Percentiles rank a stretch among this genome's conserved stretches.
Conservation (phyloP, 2,888 invertebrate species). For the Temnothorax unifasciatus region DNA sequence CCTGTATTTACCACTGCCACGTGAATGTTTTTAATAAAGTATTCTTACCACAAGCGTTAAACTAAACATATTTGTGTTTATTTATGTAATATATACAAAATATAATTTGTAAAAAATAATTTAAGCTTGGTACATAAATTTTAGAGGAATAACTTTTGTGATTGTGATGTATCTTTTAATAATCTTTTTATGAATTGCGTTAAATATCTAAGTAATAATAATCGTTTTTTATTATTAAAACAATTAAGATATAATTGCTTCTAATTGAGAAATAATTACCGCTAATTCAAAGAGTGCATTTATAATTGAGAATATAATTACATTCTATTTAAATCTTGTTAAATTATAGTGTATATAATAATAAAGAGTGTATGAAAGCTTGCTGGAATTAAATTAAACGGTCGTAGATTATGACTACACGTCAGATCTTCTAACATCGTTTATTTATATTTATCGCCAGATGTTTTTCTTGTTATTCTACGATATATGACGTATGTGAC, state of each 20-base stretch:
- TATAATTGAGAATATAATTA: not conserved
- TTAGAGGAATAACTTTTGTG: not conserved
- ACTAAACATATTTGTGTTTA: not conserved
- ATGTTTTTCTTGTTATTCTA: not conserved
- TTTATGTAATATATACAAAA: not conserved
- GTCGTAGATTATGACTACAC: no score
- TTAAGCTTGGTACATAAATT: conserved; percentile 15
- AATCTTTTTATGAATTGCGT: not conserved
- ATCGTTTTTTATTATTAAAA: conserved; percentile 1
- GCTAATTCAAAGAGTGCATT: not conserved
- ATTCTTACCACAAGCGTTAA: not conserved
- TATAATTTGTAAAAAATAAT: conserved; percentile 21
- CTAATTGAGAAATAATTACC: conserved; percentile 1
- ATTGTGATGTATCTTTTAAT: not conserved
- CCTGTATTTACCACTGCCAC: not conserved
- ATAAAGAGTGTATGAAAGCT: not conserved
- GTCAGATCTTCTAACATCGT: not conserved
- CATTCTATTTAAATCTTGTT: not conserved
- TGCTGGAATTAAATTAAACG: not conserved
- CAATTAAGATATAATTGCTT: not conserved
- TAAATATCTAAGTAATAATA: not conserved
- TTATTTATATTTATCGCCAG: not conserved
- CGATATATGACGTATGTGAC: not conserved
- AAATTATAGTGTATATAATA: not conserved
- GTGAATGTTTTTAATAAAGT: not conserved